Base-by-base conservation (phyloP, 2,888 invertebrate species). In the Salpingus planirostris region DNA sequence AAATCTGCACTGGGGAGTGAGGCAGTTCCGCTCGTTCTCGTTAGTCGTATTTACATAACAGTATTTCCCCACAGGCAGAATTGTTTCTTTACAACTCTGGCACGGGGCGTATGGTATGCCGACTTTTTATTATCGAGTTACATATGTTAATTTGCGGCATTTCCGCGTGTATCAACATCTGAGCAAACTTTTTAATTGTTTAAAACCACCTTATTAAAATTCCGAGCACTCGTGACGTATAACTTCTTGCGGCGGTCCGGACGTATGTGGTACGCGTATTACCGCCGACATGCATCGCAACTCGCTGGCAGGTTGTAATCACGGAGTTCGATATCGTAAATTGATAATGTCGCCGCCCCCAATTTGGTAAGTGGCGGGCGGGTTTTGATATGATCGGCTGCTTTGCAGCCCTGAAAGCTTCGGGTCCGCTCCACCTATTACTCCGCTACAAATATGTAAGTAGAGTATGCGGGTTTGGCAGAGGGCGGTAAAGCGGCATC, bases 41-140 rank as follows among this genome's bases (percentile, higher is more conserved):
- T 44, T 42, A 42, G 44, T 34, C 33, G 33, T 44, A 44, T 44
- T 44, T 44, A 44, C 44, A 44, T 44, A 44, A 44, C 41, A 34
- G 39, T 39, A 39, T 38, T 40, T 44, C 47, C 46, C 46, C 30
- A 15, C 33, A 40, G 47, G 37, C 40, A 29, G 44, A 44, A 47
- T 47, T 47, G 47, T 46, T 47, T 46, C 45, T 45, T 44, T 42
- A 40, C 36, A 30, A 29, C 23, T 33, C 28, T 18, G 25, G 26
- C 15, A 13, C 15, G 11, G 6, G 27, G 28, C 39, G 30, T 32
- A 40, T 36, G 29, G 27, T 27, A 21, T 23, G 31, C 31, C 4
- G 23, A 18, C 5, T 45, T 44, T n/a, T 47, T 47, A 47, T 45
- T 40, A 47, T 44, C 42, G 30, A 42, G 37, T 43, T 45, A 40